Percentiles rank a stretch among this genome's conserved stretches.
Evolutionary conservation across 2,888 invertebrate species (phyloP).

Genomic region (Synergus itoensis): DNA sequence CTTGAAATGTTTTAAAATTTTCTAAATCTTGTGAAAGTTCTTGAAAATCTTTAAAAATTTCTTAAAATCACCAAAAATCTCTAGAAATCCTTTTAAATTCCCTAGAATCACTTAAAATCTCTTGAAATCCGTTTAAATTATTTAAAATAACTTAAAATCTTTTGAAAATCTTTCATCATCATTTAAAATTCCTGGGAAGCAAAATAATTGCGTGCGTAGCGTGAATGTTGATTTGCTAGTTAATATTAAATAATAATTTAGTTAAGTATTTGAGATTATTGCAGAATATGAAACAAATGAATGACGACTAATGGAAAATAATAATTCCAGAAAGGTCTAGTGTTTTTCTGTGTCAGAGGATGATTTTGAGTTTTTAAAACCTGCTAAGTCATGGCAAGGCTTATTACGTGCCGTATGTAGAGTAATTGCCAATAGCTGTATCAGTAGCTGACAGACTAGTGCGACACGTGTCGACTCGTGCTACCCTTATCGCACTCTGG

Average conservation of each 20-base stretch:
- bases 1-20: too few species aligned
- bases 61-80: too few species aligned
- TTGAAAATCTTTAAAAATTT: too few species aligned
- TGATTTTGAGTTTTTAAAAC: not conserved
- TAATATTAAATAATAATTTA: not conserved
- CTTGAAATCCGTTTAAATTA: too few species aligned
- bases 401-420: conserved; percentile 58
- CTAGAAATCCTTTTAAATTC: too few species aligned
- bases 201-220: too few species aligned
- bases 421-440: conserved; percentile 72
- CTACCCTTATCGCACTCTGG: conserved; percentile 67
- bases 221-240: too few species aligned
- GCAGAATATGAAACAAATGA: not conserved
- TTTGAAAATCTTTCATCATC: too few species aligned
- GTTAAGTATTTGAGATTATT: not conserved
- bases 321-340: not conserved
- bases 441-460: conserved; percentile 60
- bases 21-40: too few species aligned
- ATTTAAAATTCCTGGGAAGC: too few species aligned
- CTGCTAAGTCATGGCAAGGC: not conserved
- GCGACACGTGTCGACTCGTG: conserved; percentile 67
- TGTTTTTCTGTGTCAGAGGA: not conserved
- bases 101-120: too few species aligned
- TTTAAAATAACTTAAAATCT: too few species aligned
- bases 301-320: not conserved